These are phyloP conservation scores for Actias luna DNA, from an alignment of 2,888 invertebrate genomes.

Conservation along the genomic window DNA sequence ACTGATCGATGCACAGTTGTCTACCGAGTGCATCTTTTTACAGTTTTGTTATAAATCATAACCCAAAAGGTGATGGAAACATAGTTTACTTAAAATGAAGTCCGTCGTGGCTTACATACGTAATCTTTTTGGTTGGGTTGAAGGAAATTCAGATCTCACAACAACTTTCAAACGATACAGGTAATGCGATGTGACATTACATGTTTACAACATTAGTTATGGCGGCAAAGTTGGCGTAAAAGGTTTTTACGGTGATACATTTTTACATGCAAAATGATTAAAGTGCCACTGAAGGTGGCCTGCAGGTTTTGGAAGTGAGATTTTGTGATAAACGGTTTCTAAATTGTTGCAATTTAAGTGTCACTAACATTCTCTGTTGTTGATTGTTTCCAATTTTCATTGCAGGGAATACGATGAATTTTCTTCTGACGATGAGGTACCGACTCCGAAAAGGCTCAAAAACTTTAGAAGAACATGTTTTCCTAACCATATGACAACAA, in stretches of 20 bases:
- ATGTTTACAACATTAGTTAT: conserved; percentile 77
- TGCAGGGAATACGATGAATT: conserved; percentile 68
- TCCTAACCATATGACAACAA: conserved; percentile 58
- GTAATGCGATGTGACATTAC: conserved; percentile 68
- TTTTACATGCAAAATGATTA: conserved; percentile 49
- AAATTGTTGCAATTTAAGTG: conserved; percentile 9
- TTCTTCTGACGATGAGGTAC: conserved; percentile 66
- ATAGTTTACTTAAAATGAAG: conserved; percentile 63
- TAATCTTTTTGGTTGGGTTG: conserved; percentile 62
- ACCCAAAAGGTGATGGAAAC: conserved; percentile 60
- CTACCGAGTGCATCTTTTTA: conserved; percentile 23
- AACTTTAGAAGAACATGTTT: conserved; percentile 59
- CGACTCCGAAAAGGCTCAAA: conserved; percentile 64
- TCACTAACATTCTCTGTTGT: background rate
- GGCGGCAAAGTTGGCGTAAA: conserved; percentile 71
- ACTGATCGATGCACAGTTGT: conserved; percentile 35
- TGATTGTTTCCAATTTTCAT: conserved; percentile 34
- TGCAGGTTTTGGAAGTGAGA: conserved; percentile 71
- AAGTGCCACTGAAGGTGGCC: conserved; percentile 61
- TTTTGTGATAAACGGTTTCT: conserved; percentile 7
- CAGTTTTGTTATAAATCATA: conserved; percentile 4
- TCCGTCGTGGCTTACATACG: conserved; percentile 70
- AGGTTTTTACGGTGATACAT: conserved; percentile 28
- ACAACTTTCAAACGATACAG: conserved; percentile 75
- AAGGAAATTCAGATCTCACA: conserved; percentile 52